Base-by-base conservation (phyloP, 1,140 invertebrate species). In the Neotoxoptera formosana region DNA sequence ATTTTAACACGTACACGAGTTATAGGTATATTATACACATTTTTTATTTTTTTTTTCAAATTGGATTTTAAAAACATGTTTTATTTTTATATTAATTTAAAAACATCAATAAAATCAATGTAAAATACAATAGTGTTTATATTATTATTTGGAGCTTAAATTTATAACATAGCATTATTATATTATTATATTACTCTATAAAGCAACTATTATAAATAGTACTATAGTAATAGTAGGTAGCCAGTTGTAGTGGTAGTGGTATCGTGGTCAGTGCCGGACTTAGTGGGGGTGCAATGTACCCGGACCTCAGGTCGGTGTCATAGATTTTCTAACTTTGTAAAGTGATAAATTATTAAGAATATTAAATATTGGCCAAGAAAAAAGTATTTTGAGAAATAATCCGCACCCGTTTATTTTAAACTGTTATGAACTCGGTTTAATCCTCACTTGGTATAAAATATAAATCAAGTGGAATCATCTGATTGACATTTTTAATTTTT, bases 121-220 rank as follows among this genome's bases (percentile, higher is more conserved):
- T 90, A 41, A 90, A 60, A 90, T 90, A 90, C 88, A 90, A 90
- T 90, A 90, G 47, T 41, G 23, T 90, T 88, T 51, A 47, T 47
- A 67, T 53, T 67, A 67, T 67, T 67, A 67, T 89, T 90, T 60
- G 20, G 51, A 90, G 45, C 53, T 90, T 90, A 90, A 45, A 56
- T 90, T 41, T 90, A 90, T 87, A 87, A 48, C 25, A n/a, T 53
- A 56, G 21, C 20, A 89, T 45, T n/a, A 36, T 60, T n/a, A 36
- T 60, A 56, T 56, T 30, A 51, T 41, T 56, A 87, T 60, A 56
- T 90, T 90, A 90, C 36, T 90, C 53, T 90, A 90, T 60, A 90
- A 90, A 90, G 88, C 88, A 90, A 90, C 34, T 90, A 90, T 90
- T 20, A 87, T 84, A 84, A 84, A 84, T 84, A 84, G 36, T 84